A percentile compares a stretch with the other conserved stretches of the same genome.
Evolutionary conservation across 1,140 invertebrate species (phyloP).

Genomic region (Thalassaphorura encarpata): DNA sequence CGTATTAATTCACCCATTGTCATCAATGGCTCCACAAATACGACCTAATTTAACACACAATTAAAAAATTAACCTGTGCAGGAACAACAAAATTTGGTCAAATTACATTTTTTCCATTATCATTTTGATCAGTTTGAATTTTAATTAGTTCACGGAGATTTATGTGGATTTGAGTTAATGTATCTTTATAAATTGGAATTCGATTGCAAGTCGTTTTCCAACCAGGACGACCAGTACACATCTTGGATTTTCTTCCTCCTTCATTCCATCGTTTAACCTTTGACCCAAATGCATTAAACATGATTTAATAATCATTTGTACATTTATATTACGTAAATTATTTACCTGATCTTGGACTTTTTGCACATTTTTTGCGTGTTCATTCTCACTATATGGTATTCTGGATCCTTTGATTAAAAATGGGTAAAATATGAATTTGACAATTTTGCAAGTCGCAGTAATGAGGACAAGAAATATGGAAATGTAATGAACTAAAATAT

Average conservation of each 20-base stretch:
- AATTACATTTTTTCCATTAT: no score
- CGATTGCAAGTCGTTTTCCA: slow-evolving; percentile 72
- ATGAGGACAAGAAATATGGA: no score
- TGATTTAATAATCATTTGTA: no score
- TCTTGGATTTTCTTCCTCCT: neutral
- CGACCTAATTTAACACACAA: slow-evolving; percentile 39
- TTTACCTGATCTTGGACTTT: no score
- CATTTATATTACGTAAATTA: no score
- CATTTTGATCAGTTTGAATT: slow-evolving; percentile 52
- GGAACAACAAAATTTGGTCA: neutral
- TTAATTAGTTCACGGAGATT: slow-evolving; percentile 66
- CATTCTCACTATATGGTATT: no score
- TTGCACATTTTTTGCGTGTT: no score
- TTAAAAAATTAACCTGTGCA: neutral
- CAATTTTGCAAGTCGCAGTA: no score
- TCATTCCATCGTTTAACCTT: neutral
- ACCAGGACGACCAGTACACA: slow-evolving; percentile 46
- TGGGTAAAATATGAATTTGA: no score
- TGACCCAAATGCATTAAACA: no score
- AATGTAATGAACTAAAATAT: no score
- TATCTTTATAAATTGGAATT: slow-evolving; percentile 59
- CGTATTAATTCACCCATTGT: slow-evolving; percentile 70
- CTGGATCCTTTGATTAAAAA: no score
- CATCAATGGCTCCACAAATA: slow-evolving; percentile 64
- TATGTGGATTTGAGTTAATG: slow-evolving; percentile 56